Conservation (phyloP, 1,140 invertebrate genomes). For the Maconellicoccus hirsutus region DNA sequence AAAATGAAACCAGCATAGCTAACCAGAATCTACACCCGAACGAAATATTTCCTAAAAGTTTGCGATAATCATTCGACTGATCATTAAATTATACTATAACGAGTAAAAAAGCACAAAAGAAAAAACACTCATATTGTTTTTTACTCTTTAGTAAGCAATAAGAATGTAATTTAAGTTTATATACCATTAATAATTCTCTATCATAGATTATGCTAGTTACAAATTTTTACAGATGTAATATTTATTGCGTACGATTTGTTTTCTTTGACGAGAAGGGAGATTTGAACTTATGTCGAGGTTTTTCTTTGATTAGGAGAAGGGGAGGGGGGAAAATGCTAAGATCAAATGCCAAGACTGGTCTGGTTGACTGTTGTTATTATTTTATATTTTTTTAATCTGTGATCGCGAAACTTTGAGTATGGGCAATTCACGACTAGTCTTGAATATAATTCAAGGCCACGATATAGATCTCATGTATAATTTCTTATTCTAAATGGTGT, state of each 20-base stretch:
- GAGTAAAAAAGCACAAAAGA: conserved; percentile 13
- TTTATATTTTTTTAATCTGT: neutral
- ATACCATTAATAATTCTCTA: conserved; percentile 20
- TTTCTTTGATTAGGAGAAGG: too few species aligned
- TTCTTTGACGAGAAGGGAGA: conserved; percentile 1
- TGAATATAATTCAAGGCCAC: too few species aligned
- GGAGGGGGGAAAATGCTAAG: too few species aligned
- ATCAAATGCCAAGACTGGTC: neutral
- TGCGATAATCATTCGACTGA: conserved; percentile 17
- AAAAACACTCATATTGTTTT: conserved; percentile 15
- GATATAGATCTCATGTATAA: too few species aligned
- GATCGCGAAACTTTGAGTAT: neutral
- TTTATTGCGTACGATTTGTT: neutral
- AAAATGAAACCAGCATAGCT: conserved; percentile 6
- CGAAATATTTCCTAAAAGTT: conserved; percentile 11
- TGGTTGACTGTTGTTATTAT: too few species aligned
- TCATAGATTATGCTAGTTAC: neutral
- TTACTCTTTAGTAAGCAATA: conserved; percentile 18
- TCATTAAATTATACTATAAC: neutral
- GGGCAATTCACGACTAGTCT: neutral
- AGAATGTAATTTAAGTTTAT: neutral
- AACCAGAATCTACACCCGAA: conserved; percentile 14
- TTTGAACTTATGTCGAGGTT: too few species aligned
- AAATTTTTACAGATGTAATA: conserved; percentile 1
- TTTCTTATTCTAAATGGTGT: too few species aligned